Percentiles rank a stretch among this genome's conserved stretches.
Evolutionary conservation across 2,797 vertebrate genomes (phyloP).

Genomic region (Amblyraja radiata): DNA sequence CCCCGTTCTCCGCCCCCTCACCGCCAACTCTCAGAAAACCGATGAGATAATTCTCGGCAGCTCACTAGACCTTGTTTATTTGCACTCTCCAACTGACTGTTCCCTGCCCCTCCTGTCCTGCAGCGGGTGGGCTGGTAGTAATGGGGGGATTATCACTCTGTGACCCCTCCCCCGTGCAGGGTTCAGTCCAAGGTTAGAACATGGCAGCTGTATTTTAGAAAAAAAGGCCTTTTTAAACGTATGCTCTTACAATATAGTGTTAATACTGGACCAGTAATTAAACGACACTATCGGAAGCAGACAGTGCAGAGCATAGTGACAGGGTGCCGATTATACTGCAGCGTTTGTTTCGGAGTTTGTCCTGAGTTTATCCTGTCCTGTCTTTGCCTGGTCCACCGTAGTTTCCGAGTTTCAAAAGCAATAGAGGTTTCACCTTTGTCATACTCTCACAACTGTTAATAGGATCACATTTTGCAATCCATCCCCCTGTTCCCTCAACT

Average conservation of each 20-base stretch:
- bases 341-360: not conserved
- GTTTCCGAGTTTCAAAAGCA: constrained; percentile 48
- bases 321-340: not conserved
- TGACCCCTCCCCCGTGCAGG: constrained; percentile 43
- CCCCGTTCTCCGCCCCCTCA: not conserved
- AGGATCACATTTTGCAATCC: constrained; percentile 54
- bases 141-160: too few species aligned
- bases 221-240: constrained; percentile 46
- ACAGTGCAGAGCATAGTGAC: not conserved
- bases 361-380: constrained; percentile 53
- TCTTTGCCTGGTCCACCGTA: constrained; percentile 49
- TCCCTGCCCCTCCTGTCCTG: not conserved
- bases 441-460: constrained; percentile 61
- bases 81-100: constrained; percentile 56
- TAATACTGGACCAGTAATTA: constrained; percentile 52
- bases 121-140: too few species aligned
- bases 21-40: constrained; percentile 46
- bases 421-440: constrained; percentile 64
- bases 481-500: constrained; percentile 55
- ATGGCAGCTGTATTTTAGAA: constrained; percentile 52
- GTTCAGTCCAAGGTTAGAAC: constrained; percentile 46
- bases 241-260: constrained; percentile 53
- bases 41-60: constrained; percentile 65
- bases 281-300: constrained; percentile 31
- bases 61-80: constrained; percentile 58